Base-by-base conservation (phyloP, 2,888 invertebrate genomes). In the Idaea aversata region DNA sequence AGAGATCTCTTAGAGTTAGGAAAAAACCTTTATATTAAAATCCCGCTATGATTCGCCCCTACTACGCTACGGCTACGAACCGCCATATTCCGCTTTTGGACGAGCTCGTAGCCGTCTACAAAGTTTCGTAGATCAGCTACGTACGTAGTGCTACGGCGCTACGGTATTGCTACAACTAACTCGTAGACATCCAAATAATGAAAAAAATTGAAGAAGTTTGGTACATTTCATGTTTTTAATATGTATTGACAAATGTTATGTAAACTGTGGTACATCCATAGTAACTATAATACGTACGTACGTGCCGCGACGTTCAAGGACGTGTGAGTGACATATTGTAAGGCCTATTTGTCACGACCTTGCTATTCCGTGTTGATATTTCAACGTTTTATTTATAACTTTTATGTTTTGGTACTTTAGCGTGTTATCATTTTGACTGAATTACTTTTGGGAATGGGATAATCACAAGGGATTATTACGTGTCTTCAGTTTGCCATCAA, bases 61-160 rank as follows among this genome's bases (percentile, higher is more conserved):
- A 25, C 25, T 25, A 25, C 25, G 25, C 25, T 25, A 47, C 47
- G 47, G 47, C 47, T 36, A 36, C 36, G 36, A 36, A 7, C 36
- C 36, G 47, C 47, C 13, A 47, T 47, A 47, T 47, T 47, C 47
- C 47, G 47, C 47, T 47, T 25, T 25, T 47, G 47, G 13, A 7
- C 13, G 47, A 47, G 4, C 15, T 25, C 59, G 59, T 59, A 59
- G 59, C 59, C 34, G 15, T 34, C 25, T 59, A 25, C 15, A 4
- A 59, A 16, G 59, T 59, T 16, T 59, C 15, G 15, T 59, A 59
- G 15, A 7, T 10, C 15, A 59, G 10, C 58, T 59, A 59, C 16
- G 59, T 59, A 59, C 16, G 59, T 34, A 59, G 16, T 10, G 59
- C 59, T 59, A 59, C 59, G 59, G 59, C 5, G 59, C 59, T 59